Conservation (phyloP, 2,888 invertebrate species). For the Agonopterix alstromeriana region DNA sequence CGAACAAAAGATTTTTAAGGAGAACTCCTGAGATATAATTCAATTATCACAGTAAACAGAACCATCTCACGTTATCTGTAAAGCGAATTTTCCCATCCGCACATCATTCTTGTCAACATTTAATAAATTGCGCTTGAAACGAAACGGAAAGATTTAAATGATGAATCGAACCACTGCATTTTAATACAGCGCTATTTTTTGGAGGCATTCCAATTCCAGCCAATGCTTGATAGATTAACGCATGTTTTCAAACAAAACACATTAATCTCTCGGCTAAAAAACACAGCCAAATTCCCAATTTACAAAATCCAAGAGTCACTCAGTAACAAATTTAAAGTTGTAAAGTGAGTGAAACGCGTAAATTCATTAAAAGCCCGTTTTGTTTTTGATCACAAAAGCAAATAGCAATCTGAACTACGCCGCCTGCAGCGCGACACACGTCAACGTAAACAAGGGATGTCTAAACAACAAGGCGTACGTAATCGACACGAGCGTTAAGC, state of each 20-base stretch:
- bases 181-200: slow-evolving; percentile 24
- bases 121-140: slow-evolving; percentile 12
- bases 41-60: too few relatives aligned
- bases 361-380: neutral
- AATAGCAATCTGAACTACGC: slow-evolving; percentile 4
- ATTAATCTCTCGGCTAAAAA: slow-evolving; percentile 22
- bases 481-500: slow-evolving; percentile 28
- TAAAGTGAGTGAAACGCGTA: neutral
- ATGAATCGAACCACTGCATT: slow-evolving; percentile 22
- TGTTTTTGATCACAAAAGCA: slow-evolving; percentile 5
- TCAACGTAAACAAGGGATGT: slow-evolving; percentile 35
- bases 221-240: slow-evolving; percentile 35
- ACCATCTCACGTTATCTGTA: neutral
- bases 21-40: too few relatives aligned
- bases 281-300: too few relatives aligned
- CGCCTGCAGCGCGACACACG: slow-evolving; percentile 16
- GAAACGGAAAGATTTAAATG: slow-evolving; percentile 17
- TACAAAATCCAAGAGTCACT: too few relatives aligned
- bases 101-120: slow-evolving; percentile 10
- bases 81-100: neutral
- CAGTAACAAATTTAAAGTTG: neutral
- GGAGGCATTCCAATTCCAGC: slow-evolving; percentile 40
- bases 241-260: slow-evolving; percentile 33
- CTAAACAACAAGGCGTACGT: slow-evolving; percentile 26
- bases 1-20: too few relatives aligned